A percentile compares a stretch with the other conserved stretches of the same genome.
Conservation (phyloP, 1,140 invertebrate species). For the Scylla paramamosain region DNA sequence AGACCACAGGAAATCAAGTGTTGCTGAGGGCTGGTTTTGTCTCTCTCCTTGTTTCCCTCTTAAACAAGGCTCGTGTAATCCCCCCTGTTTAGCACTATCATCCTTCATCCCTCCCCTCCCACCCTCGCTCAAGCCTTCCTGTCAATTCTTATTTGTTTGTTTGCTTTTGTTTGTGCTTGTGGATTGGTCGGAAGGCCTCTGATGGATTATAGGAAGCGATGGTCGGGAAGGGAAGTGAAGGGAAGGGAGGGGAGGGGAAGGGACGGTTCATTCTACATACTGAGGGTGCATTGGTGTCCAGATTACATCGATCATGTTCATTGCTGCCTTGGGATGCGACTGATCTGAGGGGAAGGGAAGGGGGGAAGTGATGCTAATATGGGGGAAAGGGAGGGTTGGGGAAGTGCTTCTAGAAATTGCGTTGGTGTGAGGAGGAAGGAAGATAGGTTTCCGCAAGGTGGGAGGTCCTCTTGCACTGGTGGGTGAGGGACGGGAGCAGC, state of each 20-base stretch:
- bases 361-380: no score
- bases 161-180: background rate
- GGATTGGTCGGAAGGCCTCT: background rate
- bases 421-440: no score
- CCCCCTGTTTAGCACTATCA: background rate
- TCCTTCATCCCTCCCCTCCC: background rate
- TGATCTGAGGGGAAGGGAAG: no score
- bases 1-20: constrained; percentile 21
- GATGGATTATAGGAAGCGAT: background rate
- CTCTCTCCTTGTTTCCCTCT: background rate
- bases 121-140: background rate
- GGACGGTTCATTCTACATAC: background rate
- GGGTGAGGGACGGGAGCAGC: no score
- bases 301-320: background rate
- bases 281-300: background rate
- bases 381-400: background rate
- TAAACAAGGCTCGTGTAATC: constrained; percentile 7
- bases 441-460: no score
- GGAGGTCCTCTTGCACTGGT: no score
- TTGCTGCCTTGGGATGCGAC: background rate
- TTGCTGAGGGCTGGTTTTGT: background rate
- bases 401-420: no score
- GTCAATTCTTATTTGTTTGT: background rate
- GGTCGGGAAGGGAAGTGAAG: background rate
- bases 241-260: background rate